These are phyloP conservation scores for Falco biarmicus DNA, from an alignment of 2,797 vertebrate genomes.

Conservation along the genomic window DNA sequence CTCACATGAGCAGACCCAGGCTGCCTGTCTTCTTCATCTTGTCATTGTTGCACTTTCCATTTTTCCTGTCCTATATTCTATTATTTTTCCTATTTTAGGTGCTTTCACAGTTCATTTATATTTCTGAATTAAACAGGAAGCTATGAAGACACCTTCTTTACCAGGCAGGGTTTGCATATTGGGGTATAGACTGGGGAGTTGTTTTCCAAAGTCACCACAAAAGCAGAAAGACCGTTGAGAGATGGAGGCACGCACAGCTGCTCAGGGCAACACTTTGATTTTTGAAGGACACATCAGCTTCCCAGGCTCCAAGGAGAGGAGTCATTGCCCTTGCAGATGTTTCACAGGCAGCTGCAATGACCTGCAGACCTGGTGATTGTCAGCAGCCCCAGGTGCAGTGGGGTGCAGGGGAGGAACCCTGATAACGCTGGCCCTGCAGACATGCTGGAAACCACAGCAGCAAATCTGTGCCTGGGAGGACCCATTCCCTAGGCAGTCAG, in stretches of 20 bases:
- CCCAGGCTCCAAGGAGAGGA: too few relatives aligned
- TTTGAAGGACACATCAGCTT: not conserved
- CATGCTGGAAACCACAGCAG: not conserved
- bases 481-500: too few relatives aligned
- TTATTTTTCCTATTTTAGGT: not conserved
- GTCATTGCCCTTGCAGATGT: accelerated
- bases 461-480: not conserved
- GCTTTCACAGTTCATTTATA: not conserved
- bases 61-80: not conserved
- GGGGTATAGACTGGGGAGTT: too few relatives aligned
- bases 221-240: accelerated
- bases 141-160: too few relatives aligned
- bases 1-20: too few relatives aligned
- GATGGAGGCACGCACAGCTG: accelerated
- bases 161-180: not conserved
- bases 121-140: not conserved
- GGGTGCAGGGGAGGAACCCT: not conserved
- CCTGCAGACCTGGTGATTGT: not conserved
- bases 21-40: not conserved
- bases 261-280: accelerated
- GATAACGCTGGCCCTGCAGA: accelerated
- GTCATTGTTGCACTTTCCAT: not conserved
- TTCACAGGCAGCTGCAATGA: not conserved
- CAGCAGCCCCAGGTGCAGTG: accelerated
- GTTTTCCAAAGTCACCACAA: not conserved